phyloP scores from a whole-genome alignment of 2,797 vertebrate species.

The Pelochelys cantorii region DNA sequence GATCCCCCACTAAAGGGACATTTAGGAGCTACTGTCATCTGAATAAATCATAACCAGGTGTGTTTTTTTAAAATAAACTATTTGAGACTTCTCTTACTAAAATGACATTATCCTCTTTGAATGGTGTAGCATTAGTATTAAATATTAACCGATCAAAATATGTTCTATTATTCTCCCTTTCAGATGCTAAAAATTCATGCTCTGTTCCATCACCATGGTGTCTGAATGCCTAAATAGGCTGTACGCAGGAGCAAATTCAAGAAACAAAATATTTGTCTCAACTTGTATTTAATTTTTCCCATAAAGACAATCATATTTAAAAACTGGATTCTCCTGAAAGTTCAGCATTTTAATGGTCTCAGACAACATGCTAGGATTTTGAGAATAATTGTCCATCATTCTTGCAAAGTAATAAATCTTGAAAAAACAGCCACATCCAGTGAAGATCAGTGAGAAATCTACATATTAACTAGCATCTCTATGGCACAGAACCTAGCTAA shows the following conservation, averaged over 20 bases:
- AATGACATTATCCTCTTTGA: neutral
- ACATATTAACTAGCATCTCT: neutral
- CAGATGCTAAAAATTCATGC: neutral
- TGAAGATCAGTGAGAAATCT: constrained; percentile 4
- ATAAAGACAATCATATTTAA: neutral
- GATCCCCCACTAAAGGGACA: neutral
- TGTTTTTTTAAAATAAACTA: neutral
- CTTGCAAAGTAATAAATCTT: constrained; percentile 29
- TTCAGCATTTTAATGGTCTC: neutral
- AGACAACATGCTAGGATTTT: neutral
- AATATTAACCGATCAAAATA: neutral
- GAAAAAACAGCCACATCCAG: constrained; percentile 18
- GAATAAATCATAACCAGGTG: neutral
- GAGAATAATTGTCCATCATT: constrained; percentile 15
- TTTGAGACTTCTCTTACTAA: neutral
- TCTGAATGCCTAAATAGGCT: neutral
- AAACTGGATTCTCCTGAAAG: neutral
- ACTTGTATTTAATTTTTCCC: neutral
- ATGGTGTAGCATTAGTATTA: neutral
- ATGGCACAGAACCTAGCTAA: neutral
- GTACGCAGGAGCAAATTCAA: neutral
- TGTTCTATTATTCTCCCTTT: neutral
- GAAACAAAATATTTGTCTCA: neutral
- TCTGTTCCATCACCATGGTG: neutral
- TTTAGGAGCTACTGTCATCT: neutral